Evolutionary conservation across 1,140 invertebrate species (phyloP).

Genomic region (Drosophila sproati): DNA sequence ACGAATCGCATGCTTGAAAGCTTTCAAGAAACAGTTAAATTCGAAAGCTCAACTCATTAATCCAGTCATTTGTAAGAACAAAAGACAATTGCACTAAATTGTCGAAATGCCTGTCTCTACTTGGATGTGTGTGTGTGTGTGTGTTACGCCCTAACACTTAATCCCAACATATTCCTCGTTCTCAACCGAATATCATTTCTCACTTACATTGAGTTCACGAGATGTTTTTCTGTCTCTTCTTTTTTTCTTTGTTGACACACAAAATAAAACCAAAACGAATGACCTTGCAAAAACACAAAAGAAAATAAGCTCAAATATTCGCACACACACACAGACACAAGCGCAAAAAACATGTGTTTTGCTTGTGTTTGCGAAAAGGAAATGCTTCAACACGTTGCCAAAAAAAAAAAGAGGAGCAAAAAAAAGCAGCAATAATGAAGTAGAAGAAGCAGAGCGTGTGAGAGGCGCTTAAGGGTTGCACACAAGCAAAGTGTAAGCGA

Average conservation of each 20-base stretch:
- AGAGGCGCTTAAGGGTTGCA: conserved; percentile 45
- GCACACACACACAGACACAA: conserved; percentile 9
- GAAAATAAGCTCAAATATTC: conserved; percentile 52
- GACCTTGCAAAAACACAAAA: conserved; percentile 71
- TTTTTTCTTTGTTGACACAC: conserved; percentile 57
- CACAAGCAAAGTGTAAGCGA: conserved; percentile 36
- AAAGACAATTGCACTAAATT: not conserved
- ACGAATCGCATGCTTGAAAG: too few species aligned
- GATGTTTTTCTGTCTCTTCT: not conserved
- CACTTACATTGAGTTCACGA: too few species aligned
- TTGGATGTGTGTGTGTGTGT: too few species aligned
- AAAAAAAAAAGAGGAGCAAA: conserved; percentile 20
- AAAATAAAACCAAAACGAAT: conserved; percentile 81
- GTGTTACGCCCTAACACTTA: too few species aligned
- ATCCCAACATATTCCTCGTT: too few species aligned
- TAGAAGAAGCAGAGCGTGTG: conserved; percentile 10
- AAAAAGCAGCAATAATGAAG: conserved; percentile 8
- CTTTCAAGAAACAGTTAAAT: too few species aligned
- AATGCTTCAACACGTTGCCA: conserved; percentile 67
- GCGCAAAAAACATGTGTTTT: conserved; percentile 4
- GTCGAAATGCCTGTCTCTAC: too few species aligned
- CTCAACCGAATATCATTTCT: not conserved
- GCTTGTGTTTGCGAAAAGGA: conserved; percentile 8
- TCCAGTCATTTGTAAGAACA: too few species aligned
- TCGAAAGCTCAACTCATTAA: too few species aligned